phyloP scores from a whole-genome alignment of 2,797 vertebrate genomes.

The Rhinella marina region DNA sequence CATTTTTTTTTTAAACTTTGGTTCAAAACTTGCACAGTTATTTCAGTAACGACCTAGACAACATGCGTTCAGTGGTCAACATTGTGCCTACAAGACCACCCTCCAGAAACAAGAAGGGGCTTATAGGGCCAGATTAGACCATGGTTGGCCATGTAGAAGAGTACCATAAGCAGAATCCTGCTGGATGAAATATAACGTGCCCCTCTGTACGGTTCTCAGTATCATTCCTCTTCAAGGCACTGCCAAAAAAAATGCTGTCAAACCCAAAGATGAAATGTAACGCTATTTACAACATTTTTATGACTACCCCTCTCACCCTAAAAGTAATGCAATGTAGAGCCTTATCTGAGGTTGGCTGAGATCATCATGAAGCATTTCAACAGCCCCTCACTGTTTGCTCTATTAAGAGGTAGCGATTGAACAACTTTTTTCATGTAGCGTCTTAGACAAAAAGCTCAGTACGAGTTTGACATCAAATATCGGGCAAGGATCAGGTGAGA shows the following conservation, averaged over 20 bases:
- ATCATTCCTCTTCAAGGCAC: slow-evolving; percentile 5
- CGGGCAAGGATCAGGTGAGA: not conserved
- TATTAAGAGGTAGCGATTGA: slow-evolving; percentile 23
- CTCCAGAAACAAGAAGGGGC: not conserved
- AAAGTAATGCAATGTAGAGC: not conserved
- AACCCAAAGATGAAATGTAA: not conserved
- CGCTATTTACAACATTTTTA: not conserved
- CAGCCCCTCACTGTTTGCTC: not conserved
- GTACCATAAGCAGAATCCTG: not conserved
- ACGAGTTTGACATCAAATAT: slow-evolving; percentile 1
- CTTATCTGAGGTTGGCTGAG: not conserved
- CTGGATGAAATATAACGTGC: not conserved
- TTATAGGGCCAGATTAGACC: not conserved
- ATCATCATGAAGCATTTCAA: slow-evolving; percentile 24
- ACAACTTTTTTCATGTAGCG: not conserved
- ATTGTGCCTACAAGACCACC: not conserved
- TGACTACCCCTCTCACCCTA: not conserved
- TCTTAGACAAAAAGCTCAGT: not conserved
- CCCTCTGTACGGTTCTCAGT: not conserved
- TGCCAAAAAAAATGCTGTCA: not conserved
- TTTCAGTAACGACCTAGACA: not conserved
- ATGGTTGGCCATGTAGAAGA: not conserved
- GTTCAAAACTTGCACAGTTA: not conserved
- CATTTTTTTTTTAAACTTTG: not conserved
- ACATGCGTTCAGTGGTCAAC: not conserved